phyloP scores from a whole-genome alignment of 1,140 invertebrate species.

The Octopus sinensis region DNA sequence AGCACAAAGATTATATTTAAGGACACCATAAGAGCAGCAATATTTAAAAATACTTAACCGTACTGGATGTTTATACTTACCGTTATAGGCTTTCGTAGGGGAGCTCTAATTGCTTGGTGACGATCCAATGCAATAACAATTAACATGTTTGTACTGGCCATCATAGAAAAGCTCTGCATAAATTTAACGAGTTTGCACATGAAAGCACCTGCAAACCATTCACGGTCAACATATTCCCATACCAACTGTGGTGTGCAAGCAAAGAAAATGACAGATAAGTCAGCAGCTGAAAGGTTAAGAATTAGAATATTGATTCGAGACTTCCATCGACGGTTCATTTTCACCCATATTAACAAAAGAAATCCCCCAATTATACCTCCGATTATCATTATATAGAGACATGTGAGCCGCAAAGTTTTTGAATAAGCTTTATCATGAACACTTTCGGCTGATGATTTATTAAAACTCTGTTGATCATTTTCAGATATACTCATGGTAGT shows the following conservation, averaged over 20 bases:
- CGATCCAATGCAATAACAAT: conserved; percentile 58
- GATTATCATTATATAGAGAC: conserved; percentile 37
- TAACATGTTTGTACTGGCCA: conserved; percentile 57
- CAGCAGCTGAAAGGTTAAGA: conserved; percentile 53
- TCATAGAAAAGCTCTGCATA: conserved; percentile 53
- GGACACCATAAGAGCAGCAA: too few relatives aligned
- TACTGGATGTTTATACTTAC: conserved; percentile 32
- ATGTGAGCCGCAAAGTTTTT: conserved; percentile 30
- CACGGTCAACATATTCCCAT: conserved; percentile 54
- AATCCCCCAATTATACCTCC: conserved; percentile 40
- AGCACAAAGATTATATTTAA: too few relatives aligned
- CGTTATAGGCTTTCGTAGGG: conserved; percentile 47
- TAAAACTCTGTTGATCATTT: too few relatives aligned
- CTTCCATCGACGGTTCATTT: conserved; percentile 36
- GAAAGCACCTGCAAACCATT: conserved; percentile 52
- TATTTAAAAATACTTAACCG: too few relatives aligned
- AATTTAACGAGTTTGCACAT: conserved; percentile 55
- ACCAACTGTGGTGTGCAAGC: conserved; percentile 51
- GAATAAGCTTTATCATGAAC: conserved; percentile 41
- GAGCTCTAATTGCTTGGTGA: conserved; percentile 55
- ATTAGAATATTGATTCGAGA: conserved; percentile 53
- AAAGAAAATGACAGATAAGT: conserved; percentile 51
- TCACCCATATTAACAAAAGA: conserved; percentile 45
- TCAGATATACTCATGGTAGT: too few relatives aligned
- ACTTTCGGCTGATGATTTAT: not conserved